Evolutionary conservation across 2,797 vertebrate species (phyloP).

Genomic region (Peromyscus eremicus): DNA sequence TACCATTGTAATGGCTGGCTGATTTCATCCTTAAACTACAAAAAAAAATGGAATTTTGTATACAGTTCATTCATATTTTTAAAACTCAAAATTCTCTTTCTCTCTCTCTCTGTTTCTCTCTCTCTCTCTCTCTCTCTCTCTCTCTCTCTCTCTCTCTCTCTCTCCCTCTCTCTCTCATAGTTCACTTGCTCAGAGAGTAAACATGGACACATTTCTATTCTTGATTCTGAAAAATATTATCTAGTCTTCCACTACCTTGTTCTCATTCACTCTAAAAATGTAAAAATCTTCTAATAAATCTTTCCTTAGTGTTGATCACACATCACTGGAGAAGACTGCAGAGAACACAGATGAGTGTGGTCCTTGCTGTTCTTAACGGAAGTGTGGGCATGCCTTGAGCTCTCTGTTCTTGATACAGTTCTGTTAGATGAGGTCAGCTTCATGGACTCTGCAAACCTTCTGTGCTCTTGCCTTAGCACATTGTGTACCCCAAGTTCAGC

Average conservation of each 20-base stretch:
- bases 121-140: neutral
- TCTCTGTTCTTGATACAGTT: neutral
- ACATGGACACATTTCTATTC: neutral
- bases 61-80: neutral
- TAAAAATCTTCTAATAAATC: neutral
- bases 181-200: neutral
- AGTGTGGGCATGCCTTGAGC: neutral
- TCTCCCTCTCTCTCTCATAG: neutral
- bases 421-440: neutral
- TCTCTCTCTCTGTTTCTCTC: neutral
- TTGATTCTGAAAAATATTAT: neutral
- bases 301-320: neutral
- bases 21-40: conserved; percentile 20
- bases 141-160: neutral
- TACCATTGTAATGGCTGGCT: neutral
- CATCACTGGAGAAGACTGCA: neutral
- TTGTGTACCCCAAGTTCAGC: neutral
- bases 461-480: neutral
- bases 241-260: neutral
- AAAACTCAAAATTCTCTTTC: neutral
- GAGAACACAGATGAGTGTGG: neutral
- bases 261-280: conserved; percentile 4
- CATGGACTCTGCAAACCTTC: neutral
- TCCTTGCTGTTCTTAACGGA: neutral
- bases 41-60: neutral